Conservation (phyloP, 2,113 vertebrate genomes). For the Electrona antarctica region DNA sequence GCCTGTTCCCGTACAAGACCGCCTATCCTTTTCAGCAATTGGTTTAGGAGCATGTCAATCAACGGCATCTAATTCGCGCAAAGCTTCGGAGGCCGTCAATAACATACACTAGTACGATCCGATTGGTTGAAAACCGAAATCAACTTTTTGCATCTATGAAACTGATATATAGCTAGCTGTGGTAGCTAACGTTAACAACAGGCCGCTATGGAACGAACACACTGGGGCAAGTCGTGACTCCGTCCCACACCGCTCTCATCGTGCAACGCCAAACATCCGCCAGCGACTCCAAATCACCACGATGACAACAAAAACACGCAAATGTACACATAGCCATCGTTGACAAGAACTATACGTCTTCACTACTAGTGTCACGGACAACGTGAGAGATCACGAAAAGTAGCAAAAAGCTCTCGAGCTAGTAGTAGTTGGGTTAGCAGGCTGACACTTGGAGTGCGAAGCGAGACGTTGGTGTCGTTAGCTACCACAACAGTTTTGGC, state of each 20-base stretch:
- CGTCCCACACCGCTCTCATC: constrained; percentile 18
- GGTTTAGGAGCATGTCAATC: constrained; percentile 58
- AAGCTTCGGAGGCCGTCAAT: constrained; percentile 63
- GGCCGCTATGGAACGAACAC: constrained; percentile 48
- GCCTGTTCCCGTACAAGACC: constrained; percentile 81
- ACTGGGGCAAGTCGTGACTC: background rate
- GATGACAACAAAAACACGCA: constrained; percentile 27
- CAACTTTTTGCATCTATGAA: constrained; percentile 67
- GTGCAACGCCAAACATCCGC: constrained; percentile 9
- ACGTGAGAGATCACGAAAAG: background rate
- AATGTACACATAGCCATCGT: background rate
- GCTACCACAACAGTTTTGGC: constrained; percentile 59
- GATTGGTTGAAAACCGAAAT: constrained; percentile 68
- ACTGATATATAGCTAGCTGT: constrained; percentile 59
- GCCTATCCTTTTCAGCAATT: constrained; percentile 64
- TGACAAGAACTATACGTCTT: background rate
- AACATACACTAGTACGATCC: constrained; percentile 24
- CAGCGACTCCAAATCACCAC: constrained; percentile 6
- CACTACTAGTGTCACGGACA: background rate
- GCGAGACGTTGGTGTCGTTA: constrained; percentile 48
- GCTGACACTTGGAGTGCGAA: constrained; percentile 69
- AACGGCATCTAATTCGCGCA: constrained; percentile 17
- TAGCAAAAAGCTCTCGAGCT: constrained; percentile 16
- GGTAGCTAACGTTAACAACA: constrained; percentile 66
- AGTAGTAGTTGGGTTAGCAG: constrained; percentile 56